phyloP scores from a whole-genome alignment of 2,797 vertebrate genomes.

The Gadopsis marmoratus region DNA sequence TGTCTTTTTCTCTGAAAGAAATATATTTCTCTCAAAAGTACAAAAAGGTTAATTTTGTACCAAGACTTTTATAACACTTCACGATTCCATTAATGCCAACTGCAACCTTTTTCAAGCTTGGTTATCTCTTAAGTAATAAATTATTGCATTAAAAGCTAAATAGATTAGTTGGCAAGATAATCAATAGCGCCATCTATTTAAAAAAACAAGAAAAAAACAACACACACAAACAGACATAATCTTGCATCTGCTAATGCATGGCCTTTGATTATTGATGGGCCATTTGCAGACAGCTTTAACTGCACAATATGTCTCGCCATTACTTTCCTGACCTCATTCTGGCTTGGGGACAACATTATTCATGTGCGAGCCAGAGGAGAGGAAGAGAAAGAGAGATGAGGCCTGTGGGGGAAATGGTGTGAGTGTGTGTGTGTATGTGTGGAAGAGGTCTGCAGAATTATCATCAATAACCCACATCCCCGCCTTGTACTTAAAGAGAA shows the following conservation, averaged over 20 bases:
- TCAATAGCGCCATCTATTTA: conserved; percentile 59
- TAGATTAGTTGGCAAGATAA: conserved; percentile 41
- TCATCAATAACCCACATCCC: conserved; percentile 82
- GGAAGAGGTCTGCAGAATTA: conserved; percentile 71
- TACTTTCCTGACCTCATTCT: conserved; percentile 85
- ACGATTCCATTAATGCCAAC: conserved; percentile 22
- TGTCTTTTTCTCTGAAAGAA: not conserved
- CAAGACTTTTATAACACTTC: conserved; percentile 8
- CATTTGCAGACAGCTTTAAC: conserved; percentile 76
- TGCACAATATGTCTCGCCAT: conserved; percentile 77
- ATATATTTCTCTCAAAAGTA: not conserved
- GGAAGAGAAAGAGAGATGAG: conserved; percentile 66
- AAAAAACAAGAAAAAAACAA: conserved; percentile 27
- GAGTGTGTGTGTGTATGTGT: conserved; percentile 44
- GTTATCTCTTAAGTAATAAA: conserved; percentile 23
- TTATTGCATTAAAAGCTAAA: conserved; percentile 42
- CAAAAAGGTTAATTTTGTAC: not conserved
- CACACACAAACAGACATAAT: conserved; percentile 37
- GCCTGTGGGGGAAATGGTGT: conserved; percentile 57
- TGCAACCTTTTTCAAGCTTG: conserved; percentile 19
- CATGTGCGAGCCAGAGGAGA: conserved; percentile 73
- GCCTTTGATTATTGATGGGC: conserved; percentile 81
- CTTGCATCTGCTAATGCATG: conserved; percentile 66
- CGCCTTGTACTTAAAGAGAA: conserved; percentile 37
- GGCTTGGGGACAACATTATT: conserved; percentile 84